Percentiles rank a stretch among this genome's conserved stretches.
Evolutionary conservation across 1,140 invertebrate species (phyloP).

Genomic region (Medauroidea extradentata): DNA sequence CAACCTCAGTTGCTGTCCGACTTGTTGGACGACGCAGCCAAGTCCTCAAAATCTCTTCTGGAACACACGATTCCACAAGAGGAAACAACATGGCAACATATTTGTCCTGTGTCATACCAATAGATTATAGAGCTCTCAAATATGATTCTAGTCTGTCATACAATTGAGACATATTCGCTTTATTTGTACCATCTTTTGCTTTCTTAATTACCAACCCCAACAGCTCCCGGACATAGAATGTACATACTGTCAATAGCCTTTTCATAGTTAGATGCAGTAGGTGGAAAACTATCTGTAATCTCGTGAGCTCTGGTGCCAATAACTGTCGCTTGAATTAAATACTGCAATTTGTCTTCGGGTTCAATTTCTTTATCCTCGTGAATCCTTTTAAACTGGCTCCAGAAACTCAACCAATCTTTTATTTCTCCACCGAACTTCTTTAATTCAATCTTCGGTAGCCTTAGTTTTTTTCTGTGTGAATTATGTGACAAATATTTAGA

Average conservation of each 20-base stretch:
- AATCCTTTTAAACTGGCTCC: constrained; percentile 32
- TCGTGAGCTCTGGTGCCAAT: constrained; percentile 17
- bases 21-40: too few relatives aligned
- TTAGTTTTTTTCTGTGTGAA: background rate
- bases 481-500: too few relatives aligned
- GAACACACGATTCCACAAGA: too few relatives aligned
- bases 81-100: constrained; percentile 37
- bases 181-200: background rate
- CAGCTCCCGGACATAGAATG: constrained; percentile 24
- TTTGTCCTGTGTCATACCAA: constrained; percentile 36
- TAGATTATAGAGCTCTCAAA: constrained; percentile 34
- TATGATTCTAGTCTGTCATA: constrained; percentile 22
- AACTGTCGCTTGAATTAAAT: constrained; percentile 22
- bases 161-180: background rate
- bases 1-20: too few relatives aligned
- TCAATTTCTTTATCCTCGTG: constrained; percentile 25
- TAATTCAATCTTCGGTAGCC: constrained; percentile 27
- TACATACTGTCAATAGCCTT: constrained; percentile 21
- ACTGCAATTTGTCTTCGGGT: constrained; percentile 23
- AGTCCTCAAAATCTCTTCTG: constrained; percentile 41
- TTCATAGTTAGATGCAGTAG: constrained; percentile 16
- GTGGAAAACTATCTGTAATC: constrained; percentile 19
- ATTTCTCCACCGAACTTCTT: constrained; percentile 29
- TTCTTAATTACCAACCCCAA: constrained; percentile 10
- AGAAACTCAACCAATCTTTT: constrained; percentile 32